These are phyloP conservation scores for Clytia hemisphaerica DNA, from an alignment of 30 jellyfish, hydroid and myxozoan genomes.

Conservation along the genomic window DNA sequence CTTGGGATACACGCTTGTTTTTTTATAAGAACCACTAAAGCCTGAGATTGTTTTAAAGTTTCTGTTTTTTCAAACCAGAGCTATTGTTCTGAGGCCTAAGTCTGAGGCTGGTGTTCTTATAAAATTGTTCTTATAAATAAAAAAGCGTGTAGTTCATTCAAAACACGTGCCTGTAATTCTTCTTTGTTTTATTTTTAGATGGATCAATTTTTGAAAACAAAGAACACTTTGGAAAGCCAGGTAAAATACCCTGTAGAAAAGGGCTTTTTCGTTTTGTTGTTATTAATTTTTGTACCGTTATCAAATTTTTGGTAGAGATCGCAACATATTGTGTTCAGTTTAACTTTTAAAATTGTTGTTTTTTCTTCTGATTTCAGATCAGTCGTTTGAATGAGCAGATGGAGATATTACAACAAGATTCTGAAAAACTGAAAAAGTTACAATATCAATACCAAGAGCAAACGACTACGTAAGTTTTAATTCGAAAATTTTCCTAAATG, in stretches of 20 bases:
- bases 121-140: too few species aligned
- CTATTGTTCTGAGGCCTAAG: too few species aligned
- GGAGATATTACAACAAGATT: conserved; percentile 10
- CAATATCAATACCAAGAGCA: conserved; percentile 20
- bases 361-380: conserved; percentile 5
- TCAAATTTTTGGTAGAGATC: neutral
- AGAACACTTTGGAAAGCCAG: conserved; percentile 4
- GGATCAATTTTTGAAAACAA: conserved; percentile 21
- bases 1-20: too few species aligned
- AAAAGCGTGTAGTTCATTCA: too few species aligned
- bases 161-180: neutral
- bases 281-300: neutral
- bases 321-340: neutral
- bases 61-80: too few species aligned
- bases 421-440: conserved; percentile 38
- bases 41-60: too few species aligned
- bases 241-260: neutral
- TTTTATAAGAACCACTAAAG: too few species aligned
- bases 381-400: conserved; percentile 27
- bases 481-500: neutral
- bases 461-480: conserved; percentile 21
- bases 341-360: too few species aligned
- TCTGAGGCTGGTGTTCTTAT: too few species aligned
- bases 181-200: neutral
- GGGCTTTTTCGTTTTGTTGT: too few species aligned